Conservation (phyloP, 1,140 invertebrate genomes). For the Drosophila eugracilis region DNA sequence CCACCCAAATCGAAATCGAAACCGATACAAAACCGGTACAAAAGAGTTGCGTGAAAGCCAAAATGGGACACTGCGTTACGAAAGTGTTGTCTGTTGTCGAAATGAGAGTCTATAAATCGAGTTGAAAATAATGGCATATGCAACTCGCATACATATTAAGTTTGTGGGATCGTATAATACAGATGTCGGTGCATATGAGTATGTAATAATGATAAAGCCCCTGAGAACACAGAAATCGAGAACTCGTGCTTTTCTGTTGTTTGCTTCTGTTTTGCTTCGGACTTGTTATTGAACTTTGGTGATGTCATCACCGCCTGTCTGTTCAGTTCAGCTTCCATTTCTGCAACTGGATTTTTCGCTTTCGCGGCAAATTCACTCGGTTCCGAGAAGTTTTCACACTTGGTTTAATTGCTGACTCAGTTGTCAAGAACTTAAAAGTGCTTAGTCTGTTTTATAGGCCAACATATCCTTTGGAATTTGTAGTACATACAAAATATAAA, state of each 20-base stretch:
- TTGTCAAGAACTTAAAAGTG: not conserved
- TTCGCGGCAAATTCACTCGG: slow-evolving; percentile 3
- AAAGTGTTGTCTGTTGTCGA: slow-evolving; percentile 32
- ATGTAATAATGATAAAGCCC: slow-evolving; percentile 2
- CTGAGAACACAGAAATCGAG: slow-evolving; percentile 22
- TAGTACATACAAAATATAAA: too few relatives aligned
- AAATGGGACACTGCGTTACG: slow-evolving; percentile 37
- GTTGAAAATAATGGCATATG: not conserved
- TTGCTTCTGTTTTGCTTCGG: not conserved
- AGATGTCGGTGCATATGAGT: too few relatives aligned
- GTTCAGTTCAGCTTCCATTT: slow-evolving; percentile 47
- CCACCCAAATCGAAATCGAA: slow-evolving; percentile 34
- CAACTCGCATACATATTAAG: slow-evolving; percentile 8
- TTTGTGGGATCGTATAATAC: not conserved
- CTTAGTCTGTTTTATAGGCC: not conserved
- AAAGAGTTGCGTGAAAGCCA: slow-evolving; percentile 44
- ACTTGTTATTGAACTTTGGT: slow-evolving; percentile 22
- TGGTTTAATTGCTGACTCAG: not conserved
- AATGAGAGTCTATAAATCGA: slow-evolving; percentile 21
- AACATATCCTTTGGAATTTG: too few relatives aligned
- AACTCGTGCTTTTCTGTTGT: slow-evolving; percentile 9
- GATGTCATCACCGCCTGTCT: slow-evolving; percentile 29
- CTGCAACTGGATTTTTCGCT: slow-evolving; percentile 13
- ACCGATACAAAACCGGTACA: slow-evolving; percentile 23
- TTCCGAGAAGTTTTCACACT: slow-evolving; percentile 9